Base-by-base conservation (phyloP, 2,797 vertebrate genomes). In the Enteromius trimaculatus region DNA sequence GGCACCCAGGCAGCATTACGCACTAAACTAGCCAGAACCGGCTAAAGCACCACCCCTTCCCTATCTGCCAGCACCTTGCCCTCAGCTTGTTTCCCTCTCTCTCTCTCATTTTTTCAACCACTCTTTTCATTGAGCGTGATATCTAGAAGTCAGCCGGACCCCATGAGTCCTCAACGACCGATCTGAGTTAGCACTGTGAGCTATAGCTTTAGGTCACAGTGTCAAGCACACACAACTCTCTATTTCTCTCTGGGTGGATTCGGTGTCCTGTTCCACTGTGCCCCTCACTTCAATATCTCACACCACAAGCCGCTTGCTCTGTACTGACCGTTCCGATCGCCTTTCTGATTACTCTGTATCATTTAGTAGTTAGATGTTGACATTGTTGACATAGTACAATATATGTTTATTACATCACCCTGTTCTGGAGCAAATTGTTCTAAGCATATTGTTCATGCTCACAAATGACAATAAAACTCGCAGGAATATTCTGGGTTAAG, bases 21-120 rank as follows among this genome's bases (percentile, higher is more conserved):
- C 72, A 76, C 77, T 71, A 85, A 93, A 91, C 93, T 86, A 87
- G 94, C 66, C 90, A 80, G 79, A 90, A 91, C 93, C 77, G 55
- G 93, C 84, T 86, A 3, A 74, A 4, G 53, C 49, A 31, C 13
- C 42, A 81, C 49, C 66, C 79, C 9, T 65, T 44, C 51, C 31
- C 66, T 62, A 39, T 39, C 74, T 68, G 65, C 37, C 31, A 42
- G 19, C 58, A 39, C 10, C 1, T 75, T 23, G 16, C 51, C n/a
- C 44, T 80, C 39, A 6, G 44, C 79, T 69, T 68, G 53, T 86
- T 80, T 29, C 26, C 6, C 68, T 70, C 13, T 58, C 13, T 58
- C 34, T 8, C 37, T n/a, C 17, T 51, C 29, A 49, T 34, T 64
- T 37, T 70, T 26, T 77, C 23, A 47, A 47, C 39, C 13, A 13